Conservation (phyloP, 2,797 vertebrate species). For the Sylvia borin region DNA sequence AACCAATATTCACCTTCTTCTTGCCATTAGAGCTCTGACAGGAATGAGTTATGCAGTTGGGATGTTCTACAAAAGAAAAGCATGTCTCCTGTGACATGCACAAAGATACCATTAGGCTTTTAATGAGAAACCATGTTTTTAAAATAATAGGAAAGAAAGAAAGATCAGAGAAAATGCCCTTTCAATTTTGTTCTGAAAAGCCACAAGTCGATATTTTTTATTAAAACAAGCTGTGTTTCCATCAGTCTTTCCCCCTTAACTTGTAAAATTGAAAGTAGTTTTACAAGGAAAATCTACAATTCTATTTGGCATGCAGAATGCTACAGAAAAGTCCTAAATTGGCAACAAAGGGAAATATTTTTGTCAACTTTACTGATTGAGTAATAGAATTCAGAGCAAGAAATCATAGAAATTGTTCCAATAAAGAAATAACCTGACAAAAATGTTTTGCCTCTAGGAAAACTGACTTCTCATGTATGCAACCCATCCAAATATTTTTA, state of each 20-base stretch:
- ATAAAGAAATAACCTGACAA: not conserved
- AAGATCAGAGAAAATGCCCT: not conserved
- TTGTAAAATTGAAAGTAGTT: not conserved
- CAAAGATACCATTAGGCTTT: not conserved
- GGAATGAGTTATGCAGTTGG: not conserved
- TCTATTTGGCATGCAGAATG: not conserved
- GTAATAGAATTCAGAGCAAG: slow-evolving; percentile 17
- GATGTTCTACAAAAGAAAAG: not conserved
- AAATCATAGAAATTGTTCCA: slow-evolving; percentile 13
- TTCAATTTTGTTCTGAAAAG: not conserved
- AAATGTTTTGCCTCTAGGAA: not conserved
- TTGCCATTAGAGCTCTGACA: not conserved
- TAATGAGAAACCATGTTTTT: not conserved
- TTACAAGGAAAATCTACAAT: not conserved
- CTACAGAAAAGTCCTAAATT: slow-evolving; percentile 7
- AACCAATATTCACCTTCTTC: not conserved
- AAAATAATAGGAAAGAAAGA: not conserved
- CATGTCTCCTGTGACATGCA: not conserved
- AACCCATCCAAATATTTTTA: not conserved
- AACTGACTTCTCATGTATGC: not conserved
- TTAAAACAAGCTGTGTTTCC: not conserved
- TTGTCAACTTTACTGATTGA: not conserved
- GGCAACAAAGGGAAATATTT: slow-evolving; percentile 16
- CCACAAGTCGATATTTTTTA: not conserved
- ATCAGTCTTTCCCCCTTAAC: not conserved